Conservation (phyloP, 2,797 vertebrate species). For the Halcyon chelicuti region DNA sequence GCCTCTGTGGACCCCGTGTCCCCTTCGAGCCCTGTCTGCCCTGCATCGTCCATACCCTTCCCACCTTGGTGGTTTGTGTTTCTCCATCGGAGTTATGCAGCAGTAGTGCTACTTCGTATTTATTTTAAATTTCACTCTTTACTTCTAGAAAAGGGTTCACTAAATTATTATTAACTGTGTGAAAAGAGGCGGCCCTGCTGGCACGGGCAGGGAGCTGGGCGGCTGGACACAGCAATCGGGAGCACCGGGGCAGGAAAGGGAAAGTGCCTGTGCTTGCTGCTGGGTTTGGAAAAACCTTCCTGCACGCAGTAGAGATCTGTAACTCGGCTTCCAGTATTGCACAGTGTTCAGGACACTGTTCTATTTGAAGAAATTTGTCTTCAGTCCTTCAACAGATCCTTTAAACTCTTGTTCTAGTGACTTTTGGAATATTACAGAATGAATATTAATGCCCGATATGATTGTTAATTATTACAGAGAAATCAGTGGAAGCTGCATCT, state of each 20-base stretch:
- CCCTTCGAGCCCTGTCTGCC: too few species aligned
- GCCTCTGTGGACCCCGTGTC: too few species aligned
- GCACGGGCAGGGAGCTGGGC: neutral
- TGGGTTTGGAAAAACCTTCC: neutral
- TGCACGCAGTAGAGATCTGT: neutral
- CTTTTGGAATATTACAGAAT: neutral
- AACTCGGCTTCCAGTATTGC: neutral
- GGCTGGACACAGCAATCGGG: fast-evolving
- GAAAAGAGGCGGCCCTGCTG: fast-evolving
- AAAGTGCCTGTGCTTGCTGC: neutral
- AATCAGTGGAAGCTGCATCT: neutral
- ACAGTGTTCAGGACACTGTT: neutral
- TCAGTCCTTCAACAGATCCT: neutral
- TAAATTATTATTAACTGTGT: fast-evolving
- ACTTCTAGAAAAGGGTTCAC: neutral
- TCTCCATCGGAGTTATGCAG: fast-evolving
- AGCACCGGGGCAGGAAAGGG: fast-evolving
- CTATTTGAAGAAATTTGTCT: neutral
- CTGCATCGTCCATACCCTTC: neutral
- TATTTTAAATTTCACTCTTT: neutral
- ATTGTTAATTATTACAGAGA: neutral
- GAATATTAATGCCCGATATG: neutral
- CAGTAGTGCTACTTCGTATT: fast-evolving
- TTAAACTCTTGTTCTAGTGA: neutral
- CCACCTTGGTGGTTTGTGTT: fast-evolving